These are phyloP conservation scores for Conops quadrifasciatus DNA, from an alignment of 2,888 invertebrate species.

Conservation along the genomic window DNA sequence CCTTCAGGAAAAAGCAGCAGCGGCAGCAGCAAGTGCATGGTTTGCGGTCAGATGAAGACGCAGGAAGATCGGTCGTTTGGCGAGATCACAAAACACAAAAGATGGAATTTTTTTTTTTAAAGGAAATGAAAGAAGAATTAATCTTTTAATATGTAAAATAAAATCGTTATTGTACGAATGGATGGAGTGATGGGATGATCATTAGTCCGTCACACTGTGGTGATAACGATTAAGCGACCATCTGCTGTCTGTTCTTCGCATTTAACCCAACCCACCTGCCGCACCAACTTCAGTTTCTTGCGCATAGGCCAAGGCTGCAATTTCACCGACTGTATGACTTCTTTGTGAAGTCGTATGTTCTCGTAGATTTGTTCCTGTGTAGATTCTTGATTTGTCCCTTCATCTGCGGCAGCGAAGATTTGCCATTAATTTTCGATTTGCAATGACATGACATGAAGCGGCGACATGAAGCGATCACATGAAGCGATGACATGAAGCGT, in stretches of 20 bases:
- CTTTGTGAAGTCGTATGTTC: conserved; percentile 89
- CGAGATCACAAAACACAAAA: conserved; percentile 21
- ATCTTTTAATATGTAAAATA: too few relatives aligned
- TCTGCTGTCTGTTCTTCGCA: too few relatives aligned
- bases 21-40: background rate
- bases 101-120: background rate
- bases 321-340: conserved; percentile 86
- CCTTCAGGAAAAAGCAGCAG: conserved; percentile 65
- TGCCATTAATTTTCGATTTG: too few relatives aligned
- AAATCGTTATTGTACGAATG: background rate
- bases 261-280: conserved; percentile 67
- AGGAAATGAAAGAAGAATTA: background rate
- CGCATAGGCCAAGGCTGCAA: conserved; percentile 86
- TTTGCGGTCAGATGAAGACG: conserved; percentile 16
- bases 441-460: too few relatives aligned
- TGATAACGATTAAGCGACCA: too few relatives aligned
- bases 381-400: conserved; percentile 70
- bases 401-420: conserved; percentile 74
- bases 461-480: too few relatives aligned
- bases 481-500: too few relatives aligned
- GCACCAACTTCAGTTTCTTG: conserved; percentile 81
- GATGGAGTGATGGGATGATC: background rate
- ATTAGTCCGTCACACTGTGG: background rate
- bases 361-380: conserved; percentile 90
- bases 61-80: conserved; percentile 20